These are phyloP conservation scores for Hylyphantes graminicola DNA, from an alignment of 1,140 invertebrate genomes.

Conservation along the genomic window DNA sequence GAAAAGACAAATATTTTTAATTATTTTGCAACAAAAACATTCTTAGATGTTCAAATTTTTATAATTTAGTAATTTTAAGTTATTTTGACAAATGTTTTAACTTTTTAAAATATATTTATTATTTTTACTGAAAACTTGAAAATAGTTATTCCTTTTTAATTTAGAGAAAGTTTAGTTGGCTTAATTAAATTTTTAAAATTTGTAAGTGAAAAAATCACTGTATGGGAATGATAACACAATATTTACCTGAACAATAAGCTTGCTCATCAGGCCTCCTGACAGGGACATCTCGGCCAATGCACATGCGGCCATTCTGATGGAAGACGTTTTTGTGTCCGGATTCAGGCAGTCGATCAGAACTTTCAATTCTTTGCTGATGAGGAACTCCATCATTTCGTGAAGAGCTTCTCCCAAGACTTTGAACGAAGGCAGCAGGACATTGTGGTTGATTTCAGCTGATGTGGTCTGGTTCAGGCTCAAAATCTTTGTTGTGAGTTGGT, in stretches of 20 bases:
- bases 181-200: background rate
- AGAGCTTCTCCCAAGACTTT: constrained; percentile 51
- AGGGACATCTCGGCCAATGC: constrained; percentile 55
- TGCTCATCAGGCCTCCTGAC: constrained; percentile 45
- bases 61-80: background rate
- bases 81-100: too few relatives aligned
- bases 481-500: constrained; percentile 43
- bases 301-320: constrained; percentile 38
- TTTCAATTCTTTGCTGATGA: constrained; percentile 58
- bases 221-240: background rate
- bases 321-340: constrained; percentile 17
- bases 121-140: background rate
- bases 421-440: constrained; percentile 40
- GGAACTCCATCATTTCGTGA: constrained; percentile 57
- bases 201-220: background rate
- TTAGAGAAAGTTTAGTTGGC: background rate
- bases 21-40: background rate
- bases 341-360: constrained; percentile 46
- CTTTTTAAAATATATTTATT: too few relatives aligned
- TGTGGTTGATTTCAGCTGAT: constrained; percentile 26
- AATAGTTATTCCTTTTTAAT: background rate
- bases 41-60: background rate
- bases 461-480: constrained; percentile 40
- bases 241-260: constrained; percentile 50
- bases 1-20: constrained; percentile 11